Evolutionary conservation across 2,888 invertebrate species (phyloP).

Genomic region (Lottia scabra): DNA sequence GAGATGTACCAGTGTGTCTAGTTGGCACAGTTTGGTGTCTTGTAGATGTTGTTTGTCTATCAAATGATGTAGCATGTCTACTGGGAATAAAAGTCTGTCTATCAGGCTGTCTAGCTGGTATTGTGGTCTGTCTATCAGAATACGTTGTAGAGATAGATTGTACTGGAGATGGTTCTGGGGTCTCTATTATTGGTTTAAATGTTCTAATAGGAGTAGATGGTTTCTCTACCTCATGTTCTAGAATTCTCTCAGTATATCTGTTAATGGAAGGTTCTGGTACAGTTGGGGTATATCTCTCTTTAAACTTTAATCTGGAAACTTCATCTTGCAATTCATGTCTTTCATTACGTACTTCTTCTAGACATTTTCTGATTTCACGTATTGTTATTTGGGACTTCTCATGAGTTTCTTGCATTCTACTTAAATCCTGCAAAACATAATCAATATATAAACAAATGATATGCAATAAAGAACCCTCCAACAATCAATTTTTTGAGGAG

Average conservation of each 20-base stretch:
- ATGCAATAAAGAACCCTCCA: too few relatives aligned
- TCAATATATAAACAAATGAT: too few relatives aligned
- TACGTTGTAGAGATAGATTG: not conserved
- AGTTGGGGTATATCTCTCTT: not conserved
- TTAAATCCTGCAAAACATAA: slow-evolving; percentile 43
- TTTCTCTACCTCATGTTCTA: not conserved
- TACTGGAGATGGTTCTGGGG: not conserved
- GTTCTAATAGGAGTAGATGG: not conserved
- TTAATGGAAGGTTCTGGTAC: not conserved
- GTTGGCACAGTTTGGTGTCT: too few relatives aligned
- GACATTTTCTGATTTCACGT: slow-evolving; percentile 46
- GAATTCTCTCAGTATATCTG: too few relatives aligned
- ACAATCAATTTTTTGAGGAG: too few relatives aligned
- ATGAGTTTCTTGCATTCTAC: slow-evolving; percentile 47
- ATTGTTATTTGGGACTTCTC: slow-evolving; percentile 53
- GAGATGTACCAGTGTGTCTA: too few relatives aligned
- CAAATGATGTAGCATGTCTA: too few relatives aligned
- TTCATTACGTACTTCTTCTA: slow-evolving; percentile 52
- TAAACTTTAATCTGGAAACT: slow-evolving; percentile 29
- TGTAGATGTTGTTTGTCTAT: too few relatives aligned
- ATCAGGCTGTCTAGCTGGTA: too few relatives aligned
- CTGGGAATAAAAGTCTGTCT: too few relatives aligned
- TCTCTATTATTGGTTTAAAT: not conserved
- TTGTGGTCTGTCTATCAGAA: too few relatives aligned
- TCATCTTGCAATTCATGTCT: slow-evolving; percentile 48